Percentiles rank a stretch among this genome's conserved stretches.
phyloP scores from a whole-genome alignment of 2,888 invertebrate genomes.

The Lycaena phlaeas region DNA sequence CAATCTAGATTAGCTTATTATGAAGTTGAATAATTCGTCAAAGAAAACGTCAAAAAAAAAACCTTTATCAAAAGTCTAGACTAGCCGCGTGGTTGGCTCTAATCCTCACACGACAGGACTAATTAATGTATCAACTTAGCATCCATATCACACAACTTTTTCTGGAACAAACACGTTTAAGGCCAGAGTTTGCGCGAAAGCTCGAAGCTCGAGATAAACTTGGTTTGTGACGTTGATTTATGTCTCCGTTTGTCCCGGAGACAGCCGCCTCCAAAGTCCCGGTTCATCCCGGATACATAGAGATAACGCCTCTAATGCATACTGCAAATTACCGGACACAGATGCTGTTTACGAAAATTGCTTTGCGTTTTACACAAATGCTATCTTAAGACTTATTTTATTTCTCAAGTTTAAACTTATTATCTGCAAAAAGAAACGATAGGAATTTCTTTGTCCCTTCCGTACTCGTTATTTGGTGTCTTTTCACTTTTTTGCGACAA shows the following conservation, averaged over 20 bases:
- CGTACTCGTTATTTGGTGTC: no score
- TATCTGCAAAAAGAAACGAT: no score
- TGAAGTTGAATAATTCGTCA: no score
- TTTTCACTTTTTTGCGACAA: no score
- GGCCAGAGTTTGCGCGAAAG: conserved; percentile 36
- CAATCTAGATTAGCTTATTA: no score
- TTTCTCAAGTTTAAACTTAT: no score
- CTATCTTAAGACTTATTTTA: neutral
- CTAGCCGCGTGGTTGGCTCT: no score
- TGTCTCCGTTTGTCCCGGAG: conserved; percentile 61
- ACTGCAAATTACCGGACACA: conserved; percentile 53
- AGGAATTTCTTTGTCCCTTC: no score
- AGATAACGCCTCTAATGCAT: conserved; percentile 57
- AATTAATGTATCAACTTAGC: no score
- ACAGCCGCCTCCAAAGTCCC: conserved; percentile 35
- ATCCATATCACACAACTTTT: conserved; percentile 18
- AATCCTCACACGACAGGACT: no score
- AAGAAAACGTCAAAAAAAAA: no score
- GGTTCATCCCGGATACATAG: conserved; percentile 46
- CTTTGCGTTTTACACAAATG: conserved; percentile 14
- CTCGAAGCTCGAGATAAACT: conserved; percentile 41
- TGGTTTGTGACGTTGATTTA: conserved; percentile 65
- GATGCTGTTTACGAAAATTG: conserved; percentile 40
- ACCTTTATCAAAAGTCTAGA: no score
- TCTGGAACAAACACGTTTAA: conserved; percentile 60